Conservation (phyloP, 2,797 vertebrate genomes). For the Hemibagrus guttatus region DNA sequence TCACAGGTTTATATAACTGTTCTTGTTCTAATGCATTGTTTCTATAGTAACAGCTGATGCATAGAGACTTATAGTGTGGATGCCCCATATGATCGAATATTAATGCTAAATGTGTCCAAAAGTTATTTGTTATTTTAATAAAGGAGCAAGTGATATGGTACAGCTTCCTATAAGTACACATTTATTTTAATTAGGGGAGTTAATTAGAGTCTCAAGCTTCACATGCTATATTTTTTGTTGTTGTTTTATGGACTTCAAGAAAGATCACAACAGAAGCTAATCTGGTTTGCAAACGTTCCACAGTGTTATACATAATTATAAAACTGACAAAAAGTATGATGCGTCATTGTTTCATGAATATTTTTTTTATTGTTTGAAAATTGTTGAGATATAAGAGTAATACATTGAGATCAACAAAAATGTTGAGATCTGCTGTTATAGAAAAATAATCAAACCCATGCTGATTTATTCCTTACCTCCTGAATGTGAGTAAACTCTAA, state of each 20-base stretch:
- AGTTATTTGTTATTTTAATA: not conserved
- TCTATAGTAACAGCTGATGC: not conserved
- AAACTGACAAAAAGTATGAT: not conserved
- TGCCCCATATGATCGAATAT: not conserved
- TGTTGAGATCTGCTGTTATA: not conserved
- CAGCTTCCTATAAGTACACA: not conserved
- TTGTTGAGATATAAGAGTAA: not conserved
- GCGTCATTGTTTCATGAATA: not conserved
- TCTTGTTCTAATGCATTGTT: not conserved
- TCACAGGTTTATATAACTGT: not conserved
- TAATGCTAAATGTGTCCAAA: not conserved
- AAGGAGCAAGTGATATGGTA: not conserved
- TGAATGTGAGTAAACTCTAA: not conserved
- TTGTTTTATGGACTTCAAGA: not conserved
- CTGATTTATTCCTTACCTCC: not conserved
- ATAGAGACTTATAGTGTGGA: not conserved
- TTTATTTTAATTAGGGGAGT: not conserved
- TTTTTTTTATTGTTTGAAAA: not conserved
- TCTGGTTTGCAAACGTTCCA: not conserved
- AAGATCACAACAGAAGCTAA: not conserved
- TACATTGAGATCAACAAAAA: not conserved
- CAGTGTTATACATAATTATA: too few species aligned
- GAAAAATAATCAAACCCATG: not conserved
- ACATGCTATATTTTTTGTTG: not conserved
- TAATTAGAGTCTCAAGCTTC: not conserved